Conservation (phyloP, 1,140 invertebrate species). For the Drosophila kikkawai region DNA sequence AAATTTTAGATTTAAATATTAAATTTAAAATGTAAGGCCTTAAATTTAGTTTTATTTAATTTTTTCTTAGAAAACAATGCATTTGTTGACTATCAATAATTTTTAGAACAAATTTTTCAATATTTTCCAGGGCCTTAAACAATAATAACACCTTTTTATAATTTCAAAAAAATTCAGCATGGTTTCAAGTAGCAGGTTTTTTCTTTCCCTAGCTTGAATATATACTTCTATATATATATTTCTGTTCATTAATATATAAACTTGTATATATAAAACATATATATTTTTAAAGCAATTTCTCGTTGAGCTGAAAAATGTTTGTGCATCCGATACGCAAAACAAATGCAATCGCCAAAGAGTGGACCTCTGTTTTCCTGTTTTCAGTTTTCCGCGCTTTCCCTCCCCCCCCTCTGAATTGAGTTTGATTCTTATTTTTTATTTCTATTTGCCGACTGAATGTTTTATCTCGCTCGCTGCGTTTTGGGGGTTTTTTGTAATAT, state of each 20-base stretch:
- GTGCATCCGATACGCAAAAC: conserved; percentile 71
- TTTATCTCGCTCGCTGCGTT: conserved; percentile 56
- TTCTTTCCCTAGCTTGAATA: conserved; percentile 2
- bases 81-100: too few species aligned
- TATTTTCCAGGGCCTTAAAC: too few species aligned
- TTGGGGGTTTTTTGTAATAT: conserved; percentile 72
- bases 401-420: not conserved
- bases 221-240: not conserved
- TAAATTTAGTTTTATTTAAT: too few species aligned
- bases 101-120: too few species aligned
- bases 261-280: not conserved
- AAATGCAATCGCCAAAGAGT: conserved; percentile 58
- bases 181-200: not conserved
- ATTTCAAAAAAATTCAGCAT: too few species aligned
- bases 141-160: too few species aligned
- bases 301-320: conserved; percentile 43
- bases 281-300: conserved; percentile 42
- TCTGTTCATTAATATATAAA: not conserved
- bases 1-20: too few species aligned
- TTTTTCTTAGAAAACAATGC: too few species aligned
- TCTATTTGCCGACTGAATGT: conserved; percentile 40
- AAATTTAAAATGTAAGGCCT: too few species aligned
- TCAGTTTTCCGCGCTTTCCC: not conserved
- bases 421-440: conserved; percentile 13
- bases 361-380: conserved; percentile 12